Percentiles rank a stretch among this genome's conserved stretches.
Evolutionary conservation across 2,113 vertebrate species (phyloP).

Genomic region (Centropus unirufus): DNA sequence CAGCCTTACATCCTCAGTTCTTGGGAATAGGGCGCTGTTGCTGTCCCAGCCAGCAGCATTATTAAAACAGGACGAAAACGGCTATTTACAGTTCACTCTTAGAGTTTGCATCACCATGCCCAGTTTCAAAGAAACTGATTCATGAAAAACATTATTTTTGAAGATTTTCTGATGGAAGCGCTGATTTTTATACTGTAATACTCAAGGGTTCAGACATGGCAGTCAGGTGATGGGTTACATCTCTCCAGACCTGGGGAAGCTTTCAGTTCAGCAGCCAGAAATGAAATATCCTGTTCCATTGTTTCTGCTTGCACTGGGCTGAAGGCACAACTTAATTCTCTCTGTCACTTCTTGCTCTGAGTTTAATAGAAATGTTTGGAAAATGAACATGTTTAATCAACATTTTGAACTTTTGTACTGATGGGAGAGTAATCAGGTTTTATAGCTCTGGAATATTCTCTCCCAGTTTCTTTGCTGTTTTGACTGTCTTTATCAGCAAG

Average conservation of each 20-base stretch:
- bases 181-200: not conserved
- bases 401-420: not conserved
- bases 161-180: not conserved
- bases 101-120: not conserved
- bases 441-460: not conserved
- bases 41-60: not conserved
- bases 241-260: not conserved
- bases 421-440: not conserved
- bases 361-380: not conserved
- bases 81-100: not conserved
- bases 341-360: not conserved
- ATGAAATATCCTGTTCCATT: no score
- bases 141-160: not conserved
- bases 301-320: not conserved
- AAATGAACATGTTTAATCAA: not conserved
- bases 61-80: fast-evolving
- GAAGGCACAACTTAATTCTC: not conserved
- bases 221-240: not conserved
- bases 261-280: not conserved
- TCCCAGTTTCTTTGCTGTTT: not conserved
- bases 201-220: not conserved
- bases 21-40: not conserved
- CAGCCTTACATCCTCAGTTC: not conserved
- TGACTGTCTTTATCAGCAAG: not conserved
- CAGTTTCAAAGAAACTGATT: not conserved